Conservation (phyloP, 2,797 vertebrate genomes). For the Hoplostethus mediterraneus region DNA sequence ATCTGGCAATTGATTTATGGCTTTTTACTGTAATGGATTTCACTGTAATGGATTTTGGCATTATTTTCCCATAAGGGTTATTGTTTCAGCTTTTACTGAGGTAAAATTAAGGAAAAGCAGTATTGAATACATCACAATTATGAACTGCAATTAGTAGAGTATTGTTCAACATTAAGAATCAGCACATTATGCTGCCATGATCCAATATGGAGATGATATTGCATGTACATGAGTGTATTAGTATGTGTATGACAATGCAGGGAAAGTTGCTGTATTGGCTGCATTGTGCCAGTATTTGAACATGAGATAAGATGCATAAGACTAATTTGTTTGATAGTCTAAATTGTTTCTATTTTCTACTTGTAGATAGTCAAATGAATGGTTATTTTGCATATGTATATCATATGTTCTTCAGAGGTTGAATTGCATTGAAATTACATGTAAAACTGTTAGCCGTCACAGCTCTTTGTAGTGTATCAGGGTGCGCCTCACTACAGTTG, state of each 20-base stretch:
- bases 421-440: too few species aligned
- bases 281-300: too few species aligned
- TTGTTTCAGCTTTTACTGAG: constrained; percentile 8
- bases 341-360: too few species aligned
- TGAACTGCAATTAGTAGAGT: neutral
- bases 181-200: neutral
- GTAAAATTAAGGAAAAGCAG: neutral
- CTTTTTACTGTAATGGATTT: constrained; percentile 28
- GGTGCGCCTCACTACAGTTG: too few species aligned
- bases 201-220: neutral
- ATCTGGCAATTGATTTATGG: constrained; percentile 24
- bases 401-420: too few species aligned
- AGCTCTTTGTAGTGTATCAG: too few species aligned
- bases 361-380: too few species aligned
- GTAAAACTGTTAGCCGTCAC: too few species aligned
- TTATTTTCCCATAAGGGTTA: constrained; percentile 2
- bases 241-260: neutral
- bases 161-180: neutral
- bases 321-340: too few species aligned
- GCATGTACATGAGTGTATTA: neutral
- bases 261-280: too few species aligned
- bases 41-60: constrained; percentile 1
- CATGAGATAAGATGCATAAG: too few species aligned
- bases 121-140: neutral
- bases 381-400: too few species aligned